phyloP scores from a whole-genome alignment of 2,888 invertebrate genomes.

The Gnatocerus cornutus region DNA sequence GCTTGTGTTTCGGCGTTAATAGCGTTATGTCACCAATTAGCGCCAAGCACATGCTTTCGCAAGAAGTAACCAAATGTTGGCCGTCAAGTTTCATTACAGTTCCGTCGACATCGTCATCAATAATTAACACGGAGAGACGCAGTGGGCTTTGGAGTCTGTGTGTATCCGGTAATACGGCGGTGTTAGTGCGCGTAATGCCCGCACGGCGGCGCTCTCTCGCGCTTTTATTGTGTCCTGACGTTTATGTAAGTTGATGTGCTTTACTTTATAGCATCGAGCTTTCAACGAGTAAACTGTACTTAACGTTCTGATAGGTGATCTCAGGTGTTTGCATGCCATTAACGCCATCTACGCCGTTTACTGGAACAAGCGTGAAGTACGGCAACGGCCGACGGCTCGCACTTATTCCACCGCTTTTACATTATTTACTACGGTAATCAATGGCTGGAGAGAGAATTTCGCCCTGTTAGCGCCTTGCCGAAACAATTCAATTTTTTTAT shows the following conservation, averaged over 20 bases:
- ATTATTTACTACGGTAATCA: slow-evolving; percentile 39
- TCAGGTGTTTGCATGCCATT: slow-evolving; percentile 70
- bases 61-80: slow-evolving; percentile 65
- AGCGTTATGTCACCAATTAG: slow-evolving; percentile 65
- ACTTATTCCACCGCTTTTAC: slow-evolving; percentile 41
- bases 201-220: slow-evolving; percentile 51
- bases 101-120: slow-evolving; percentile 61
- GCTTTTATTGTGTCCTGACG: slow-evolving; percentile 66
- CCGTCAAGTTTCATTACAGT: slow-evolving; percentile 61
- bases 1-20: slow-evolving; percentile 62
- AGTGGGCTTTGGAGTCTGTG: slow-evolving; percentile 43
- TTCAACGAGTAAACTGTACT: slow-evolving; percentile 66
- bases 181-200: slow-evolving; percentile 35
- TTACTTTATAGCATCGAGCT: slow-evolving; percentile 67
- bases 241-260: slow-evolving; percentile 69
- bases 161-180: slow-evolving; percentile 21
- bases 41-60: slow-evolving; percentile 63
- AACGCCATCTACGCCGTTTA: slow-evolving; percentile 64
- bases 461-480: too few relatives aligned
- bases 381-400: slow-evolving; percentile 38
- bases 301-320: slow-evolving; percentile 68
- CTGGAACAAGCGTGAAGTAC: slow-evolving; percentile 41
- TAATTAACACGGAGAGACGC: slow-evolving; percentile 60
- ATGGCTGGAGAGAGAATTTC: slow-evolving; percentile 5
- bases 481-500: too few relatives aligned